Evolutionary conservation across 1,140 invertebrate genomes (phyloP), one percentile per base, ranked within the genome.

Genomic region (Radopholus similis): DNA sequence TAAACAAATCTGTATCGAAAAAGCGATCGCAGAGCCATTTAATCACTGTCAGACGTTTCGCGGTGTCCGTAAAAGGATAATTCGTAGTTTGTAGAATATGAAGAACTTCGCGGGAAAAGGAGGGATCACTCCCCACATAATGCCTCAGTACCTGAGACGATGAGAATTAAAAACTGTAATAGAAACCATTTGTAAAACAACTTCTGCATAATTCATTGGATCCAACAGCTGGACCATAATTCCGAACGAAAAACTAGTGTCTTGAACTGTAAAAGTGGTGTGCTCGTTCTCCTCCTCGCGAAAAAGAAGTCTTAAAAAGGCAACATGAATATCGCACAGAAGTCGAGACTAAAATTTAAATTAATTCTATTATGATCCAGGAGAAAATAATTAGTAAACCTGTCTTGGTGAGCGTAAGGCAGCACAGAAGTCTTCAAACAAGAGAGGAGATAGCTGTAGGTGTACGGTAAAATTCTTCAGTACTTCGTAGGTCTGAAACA

Each of bases 211-310:
- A 13, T 66, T 75, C 72, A 75, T 74, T 15, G 68, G 63, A 15
- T 75, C 74, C 2, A 75, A 42, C 13, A 77, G 57, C n/a, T 77
- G 74, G 15, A 75, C 9, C 21, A 75, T 26, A 11, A 75, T 47
- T 32, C 77, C 74, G 28, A 77, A 72, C 4, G 37, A 64, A 6
- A 69, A 64, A 35, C 62, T 77, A 0, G 75, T 75, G 32, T 75
- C 74, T n/a, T 51, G 59, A 15, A 69, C 74, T 34, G 65, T 69
- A 51, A 59, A 75, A 32, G 40, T 55, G 1, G 72, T 77, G 59
- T 77, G 73, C n/a, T 77, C 70, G 13, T 73, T 62, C 23, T 75
- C 74, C 40, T 75, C 74, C 28, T 75, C 74, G 15, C 72, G 72
- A 32, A 77, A 71, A 18, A 75, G 53, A 11, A 75, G 57, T n/a